phyloP scores from a whole-genome alignment of 2,797 vertebrate species.

The Mormyrops attenuatus region DNA sequence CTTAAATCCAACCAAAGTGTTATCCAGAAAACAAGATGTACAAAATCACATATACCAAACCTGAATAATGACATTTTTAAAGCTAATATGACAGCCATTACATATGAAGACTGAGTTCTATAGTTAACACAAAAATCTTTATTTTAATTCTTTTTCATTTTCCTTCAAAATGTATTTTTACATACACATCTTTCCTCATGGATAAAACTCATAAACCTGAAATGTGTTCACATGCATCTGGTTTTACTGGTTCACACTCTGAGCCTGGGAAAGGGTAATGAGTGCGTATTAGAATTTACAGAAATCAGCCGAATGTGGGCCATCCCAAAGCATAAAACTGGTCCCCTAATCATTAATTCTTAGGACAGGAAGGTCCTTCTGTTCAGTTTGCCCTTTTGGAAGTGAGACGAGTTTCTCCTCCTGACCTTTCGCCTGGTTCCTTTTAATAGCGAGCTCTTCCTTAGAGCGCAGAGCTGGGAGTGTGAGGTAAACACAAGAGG shows the following conservation, averaged over 20 bases:
- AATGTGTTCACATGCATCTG: background rate
- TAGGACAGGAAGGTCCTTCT: conserved; percentile 4
- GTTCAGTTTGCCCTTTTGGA: conserved; percentile 17
- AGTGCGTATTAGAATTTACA: background rate
- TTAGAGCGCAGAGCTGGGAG: background rate
- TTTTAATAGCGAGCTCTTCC: conserved; percentile 22
- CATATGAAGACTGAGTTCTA: background rate
- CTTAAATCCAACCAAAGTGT: background rate
- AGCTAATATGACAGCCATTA: background rate
- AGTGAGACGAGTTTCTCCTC: conserved; percentile 12
- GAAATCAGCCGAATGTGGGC: background rate
- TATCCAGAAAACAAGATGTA: background rate
- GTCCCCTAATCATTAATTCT: conserved; percentile 11
- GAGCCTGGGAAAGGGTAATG: background rate
- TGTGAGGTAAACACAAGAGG: conserved; percentile 24
- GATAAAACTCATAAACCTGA: background rate
- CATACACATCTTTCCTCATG: background rate
- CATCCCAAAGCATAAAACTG: background rate
- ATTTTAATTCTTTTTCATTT: background rate
- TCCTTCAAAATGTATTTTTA: background rate
- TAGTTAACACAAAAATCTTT: background rate
- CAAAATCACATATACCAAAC: background rate
- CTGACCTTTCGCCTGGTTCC: conserved; percentile 24
- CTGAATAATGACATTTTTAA: background rate
- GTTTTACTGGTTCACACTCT: background rate